phyloP scores from a whole-genome alignment of 1,140 invertebrate genomes.

The Zaprionus davidi region DNA sequence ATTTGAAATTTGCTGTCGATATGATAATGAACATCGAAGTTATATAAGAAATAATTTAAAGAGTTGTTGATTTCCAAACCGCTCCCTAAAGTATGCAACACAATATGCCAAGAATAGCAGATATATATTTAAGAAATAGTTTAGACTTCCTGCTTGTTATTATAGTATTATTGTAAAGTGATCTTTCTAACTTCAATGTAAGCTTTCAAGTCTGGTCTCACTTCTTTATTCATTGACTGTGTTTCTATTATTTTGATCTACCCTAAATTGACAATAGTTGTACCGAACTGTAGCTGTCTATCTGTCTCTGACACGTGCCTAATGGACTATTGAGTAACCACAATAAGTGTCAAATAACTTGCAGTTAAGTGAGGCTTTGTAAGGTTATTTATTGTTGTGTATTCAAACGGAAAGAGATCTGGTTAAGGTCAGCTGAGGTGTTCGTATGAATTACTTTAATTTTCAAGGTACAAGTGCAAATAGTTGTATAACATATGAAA shows the following conservation, averaged over 20 bases:
- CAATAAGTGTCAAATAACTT: constrained; percentile 20
- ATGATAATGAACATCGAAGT: too few species aligned
- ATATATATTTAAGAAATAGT: too few species aligned
- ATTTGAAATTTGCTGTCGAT: too few species aligned
- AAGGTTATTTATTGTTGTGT: constrained; percentile 11
- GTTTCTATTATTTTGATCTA: not conserved
- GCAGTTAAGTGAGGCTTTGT: constrained; percentile 11
- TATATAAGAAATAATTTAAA: too few species aligned
- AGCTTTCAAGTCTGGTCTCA: too few species aligned
- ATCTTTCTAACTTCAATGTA: too few species aligned
- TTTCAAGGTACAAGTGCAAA: constrained; percentile 19
- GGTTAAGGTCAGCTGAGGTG: constrained; percentile 3
- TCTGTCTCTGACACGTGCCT: constrained; percentile 38
- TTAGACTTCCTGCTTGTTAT: too few species aligned
- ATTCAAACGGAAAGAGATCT: constrained; percentile 31
- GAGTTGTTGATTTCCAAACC: too few species aligned
- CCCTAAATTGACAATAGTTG: not conserved
- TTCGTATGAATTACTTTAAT: constrained; percentile 2
- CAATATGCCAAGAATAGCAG: too few species aligned
- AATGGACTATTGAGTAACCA: constrained; percentile 32
- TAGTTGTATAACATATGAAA: not conserved
- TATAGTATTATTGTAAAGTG: too few species aligned
- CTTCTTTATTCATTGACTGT: too few species aligned
- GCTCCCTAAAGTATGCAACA: too few species aligned
- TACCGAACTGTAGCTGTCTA: not conserved